Base-by-base conservation (phyloP, 2,797 vertebrate genomes). In the Sebastes paucispinis region DNA sequence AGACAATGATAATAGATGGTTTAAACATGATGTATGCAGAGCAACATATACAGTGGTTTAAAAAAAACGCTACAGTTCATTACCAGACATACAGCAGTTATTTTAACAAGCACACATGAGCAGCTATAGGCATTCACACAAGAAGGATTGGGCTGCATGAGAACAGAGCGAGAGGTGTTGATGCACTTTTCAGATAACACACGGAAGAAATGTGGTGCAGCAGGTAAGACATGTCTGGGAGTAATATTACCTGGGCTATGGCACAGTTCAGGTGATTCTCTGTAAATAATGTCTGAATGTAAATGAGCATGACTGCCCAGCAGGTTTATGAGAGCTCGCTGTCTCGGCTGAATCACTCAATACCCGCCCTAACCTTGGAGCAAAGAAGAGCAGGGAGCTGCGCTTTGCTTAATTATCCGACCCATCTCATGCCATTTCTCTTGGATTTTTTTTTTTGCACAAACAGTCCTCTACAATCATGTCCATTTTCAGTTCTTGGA, bases 171-270 rank as follows among this genome's bases (percentile, higher is more conserved):
- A 75, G 83, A 64, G 24, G 50, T 29, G 82, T 52, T 25, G 75
- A 85, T 81, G 80, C 54, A 75, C 63, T 16, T 13, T 47, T 6
- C 6, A 85, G 91, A 92, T 89, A 89, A 78, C 54, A 39, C 27
- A 7, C 34, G 57, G 55, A 11, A 80, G 86, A 93, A 94, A 94
- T 94, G 94, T 77, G 81, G 93, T 69, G 79, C 75, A 89, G 92
- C 95, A 88, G 92, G 94, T 93, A 88, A 71, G 64, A 91, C 89
- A 27, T 79, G 91, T 93, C 82, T 79, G 78, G 68, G 83, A 74
- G 89, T 77, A 88, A 86, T 77, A 87, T 86, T 76, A 88, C 87
- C 83, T 58, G 64, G 73, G 58, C 77, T 22, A 4, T 70, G 73
- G 63, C 79, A 80, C 73, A 14, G 34, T 81, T 86, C 39, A 70